These are phyloP conservation scores for Nixonia krombeini DNA, from an alignment of 1,140 invertebrate genomes.

Conservation along the genomic window DNA sequence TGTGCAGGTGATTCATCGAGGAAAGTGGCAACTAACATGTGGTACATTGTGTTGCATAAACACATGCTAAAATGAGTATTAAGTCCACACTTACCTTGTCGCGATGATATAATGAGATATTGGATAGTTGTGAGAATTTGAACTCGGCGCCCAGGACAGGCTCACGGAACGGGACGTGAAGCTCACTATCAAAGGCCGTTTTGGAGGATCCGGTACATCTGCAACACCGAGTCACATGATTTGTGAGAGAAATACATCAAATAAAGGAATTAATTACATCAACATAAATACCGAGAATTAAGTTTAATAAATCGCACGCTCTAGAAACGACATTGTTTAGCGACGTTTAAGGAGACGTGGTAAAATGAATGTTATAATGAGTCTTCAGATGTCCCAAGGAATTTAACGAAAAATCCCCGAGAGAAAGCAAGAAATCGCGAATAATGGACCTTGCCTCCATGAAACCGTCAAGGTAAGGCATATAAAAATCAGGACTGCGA, in stretches of 20 bases:
- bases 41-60: too few species aligned
- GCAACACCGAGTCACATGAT: slow-evolving; percentile 55
- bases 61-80: background rate
- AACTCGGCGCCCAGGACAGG: slow-evolving; percentile 82
- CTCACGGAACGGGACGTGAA: slow-evolving; percentile 83
- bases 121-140: slow-evolving; percentile 79
- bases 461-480: slow-evolving; percentile 32
- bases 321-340: too few species aligned
- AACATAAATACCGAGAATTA: too few species aligned
- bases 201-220: slow-evolving; percentile 82
- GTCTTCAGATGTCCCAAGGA: slow-evolving; percentile 7
- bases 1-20: too few species aligned
- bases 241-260: slow-evolving; percentile 1
- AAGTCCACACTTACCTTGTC: slow-evolving; percentile 77
- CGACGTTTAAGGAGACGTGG: too few species aligned
- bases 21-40: too few species aligned
- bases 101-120: slow-evolving; percentile 83
- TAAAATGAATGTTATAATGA: background rate
- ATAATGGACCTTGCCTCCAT: slow-evolving; percentile 19
- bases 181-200: slow-evolving; percentile 79
- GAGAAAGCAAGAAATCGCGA: slow-evolving; percentile 25
- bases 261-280: too few species aligned
- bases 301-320: too few species aligned
- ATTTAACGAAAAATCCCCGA: slow-evolving; percentile 16
- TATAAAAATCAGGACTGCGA: slow-evolving; percentile 24